These are phyloP conservation scores for Phoeniculus purpureus DNA, from an alignment of 2,797 vertebrate genomes.

Conservation along the genomic window DNA sequence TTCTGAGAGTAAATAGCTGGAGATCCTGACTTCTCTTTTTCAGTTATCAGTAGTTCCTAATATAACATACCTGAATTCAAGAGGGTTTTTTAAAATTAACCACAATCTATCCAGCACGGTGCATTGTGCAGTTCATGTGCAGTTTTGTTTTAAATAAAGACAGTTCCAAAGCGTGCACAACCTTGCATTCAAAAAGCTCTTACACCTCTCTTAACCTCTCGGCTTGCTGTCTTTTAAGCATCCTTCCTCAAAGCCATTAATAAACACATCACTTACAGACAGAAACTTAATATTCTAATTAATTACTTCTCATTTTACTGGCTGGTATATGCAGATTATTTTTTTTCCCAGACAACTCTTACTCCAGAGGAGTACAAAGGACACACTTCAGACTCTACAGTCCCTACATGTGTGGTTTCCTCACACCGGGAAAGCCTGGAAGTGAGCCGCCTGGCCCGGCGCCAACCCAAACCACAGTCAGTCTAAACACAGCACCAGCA, in stretches of 20 bases:
- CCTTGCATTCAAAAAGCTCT: neutral
- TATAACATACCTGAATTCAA: neutral
- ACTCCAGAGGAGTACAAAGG: constrained; percentile 65
- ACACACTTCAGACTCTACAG: constrained; percentile 61
- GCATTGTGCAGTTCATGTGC: neutral
- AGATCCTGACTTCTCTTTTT: neutral
- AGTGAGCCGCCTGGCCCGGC: constrained; percentile 27
- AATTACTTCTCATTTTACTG: neutral
- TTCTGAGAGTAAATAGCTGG: neutral
- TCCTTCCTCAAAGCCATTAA: neutral
- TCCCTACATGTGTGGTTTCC: constrained; percentile 69
- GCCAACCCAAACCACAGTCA: constrained; percentile 73
- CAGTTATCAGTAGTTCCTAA: neutral
- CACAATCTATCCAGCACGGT: neutral
- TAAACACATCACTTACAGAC: neutral
- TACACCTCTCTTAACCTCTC: neutral
- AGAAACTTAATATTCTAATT: constrained; percentile 12
- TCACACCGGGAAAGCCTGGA: constrained; percentile 51
- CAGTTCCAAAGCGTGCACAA: neutral
- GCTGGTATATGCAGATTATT: neutral
- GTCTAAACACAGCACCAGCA: constrained; percentile 67
- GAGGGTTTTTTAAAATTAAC: neutral
- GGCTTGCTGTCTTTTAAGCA: neutral
- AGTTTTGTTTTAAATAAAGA: neutral
- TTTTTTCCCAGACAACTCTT: neutral